phyloP scores from a whole-genome alignment of 2,113 vertebrate species.

The Takifugu flavidus region DNA sequence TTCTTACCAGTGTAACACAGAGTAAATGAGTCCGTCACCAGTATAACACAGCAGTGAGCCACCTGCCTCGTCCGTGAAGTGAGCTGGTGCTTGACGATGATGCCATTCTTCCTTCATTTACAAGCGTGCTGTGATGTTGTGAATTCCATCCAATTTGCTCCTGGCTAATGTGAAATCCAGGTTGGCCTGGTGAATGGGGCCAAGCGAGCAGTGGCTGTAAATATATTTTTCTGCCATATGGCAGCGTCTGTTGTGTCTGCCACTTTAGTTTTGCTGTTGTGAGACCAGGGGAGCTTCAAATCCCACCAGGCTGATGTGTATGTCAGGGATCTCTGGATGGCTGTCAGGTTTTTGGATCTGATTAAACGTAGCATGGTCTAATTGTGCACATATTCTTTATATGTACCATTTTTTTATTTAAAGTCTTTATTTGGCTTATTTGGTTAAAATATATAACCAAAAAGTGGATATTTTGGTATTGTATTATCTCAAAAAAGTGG shows the following conservation, averaged over 20 bases:
- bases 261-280: constrained; percentile 23
- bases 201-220: constrained; percentile 47
- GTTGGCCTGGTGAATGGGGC: constrained; percentile 40
- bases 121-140: constrained; percentile 46
- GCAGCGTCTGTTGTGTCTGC: constrained; percentile 35
- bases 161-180: constrained; percentile 55
- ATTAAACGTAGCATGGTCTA: constrained; percentile 5
- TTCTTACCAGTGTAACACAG: constrained; percentile 35
- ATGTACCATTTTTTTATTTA: neutral
- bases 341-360: constrained; percentile 17
- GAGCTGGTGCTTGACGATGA: constrained; percentile 52
- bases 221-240: constrained; percentile 41
- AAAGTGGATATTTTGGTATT: too few relatives aligned
- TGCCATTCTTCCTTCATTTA: constrained; percentile 52
- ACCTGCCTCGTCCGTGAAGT: constrained; percentile 45
- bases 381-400: neutral
- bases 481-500: too few relatives aligned
- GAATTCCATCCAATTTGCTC: constrained; percentile 55
- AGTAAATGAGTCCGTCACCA: constrained; percentile 38
- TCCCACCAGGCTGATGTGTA: constrained; percentile 11
- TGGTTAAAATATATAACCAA: too few relatives aligned
- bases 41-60: constrained; percentile 33
- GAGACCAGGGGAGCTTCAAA: constrained; percentile 18
- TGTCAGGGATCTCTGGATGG: constrained; percentile 20
- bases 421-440: neutral